Evolutionary conservation across 2,113 vertebrate genomes (phyloP), one percentile per base, ranked within the genome.

Genomic region (Physeter macrocephalus): DNA sequence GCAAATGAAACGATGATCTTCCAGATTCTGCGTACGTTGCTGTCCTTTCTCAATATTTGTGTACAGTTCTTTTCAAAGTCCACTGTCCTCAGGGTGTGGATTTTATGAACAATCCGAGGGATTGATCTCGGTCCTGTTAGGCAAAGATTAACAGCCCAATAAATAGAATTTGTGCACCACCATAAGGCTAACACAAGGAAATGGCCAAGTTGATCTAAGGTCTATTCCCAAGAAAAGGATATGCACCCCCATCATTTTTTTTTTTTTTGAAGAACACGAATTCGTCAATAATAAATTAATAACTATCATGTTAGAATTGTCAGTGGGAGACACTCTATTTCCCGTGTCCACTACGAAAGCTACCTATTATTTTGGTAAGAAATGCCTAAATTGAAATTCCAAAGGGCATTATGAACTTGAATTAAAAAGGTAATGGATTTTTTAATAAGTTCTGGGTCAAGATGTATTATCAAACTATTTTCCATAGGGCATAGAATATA

Each of bases 381-480:
- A 98, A 98, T 97, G 75, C 94, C 97, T 97, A 98, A 95, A 97
- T 94, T 98, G 94, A 98, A 98, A 98, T 98, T 98, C 96, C 87
- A 94, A 98, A 98, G 92, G 87, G 80, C 85, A 98, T 98, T 98
- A 98, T 98, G 85, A 98, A 97, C 97, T 98, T 98, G 98, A 98
- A 98, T 99, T 98, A 98, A 97, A 98, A 98, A 31, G 59, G 95
- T 97, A 98, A 99, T 98, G 71, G 97, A 10, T 75, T 98, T 98
- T 98, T 98, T 94, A 98, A 97, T 98, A 98, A 98, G 97, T 97
- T 96, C 97, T 98, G 94, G 98, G 98, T 99, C 98, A 99, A 98
- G 98, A 99, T 98, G 98, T 98, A 97, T 97, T 96, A 95, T 97
- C 87, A 92, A 98, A 98, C 92, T 98, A 6, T 98, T 98, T 98